phyloP scores from a whole-genome alignment of 2,113 vertebrate genomes.

The Neodontobutis hainanensis region DNA sequence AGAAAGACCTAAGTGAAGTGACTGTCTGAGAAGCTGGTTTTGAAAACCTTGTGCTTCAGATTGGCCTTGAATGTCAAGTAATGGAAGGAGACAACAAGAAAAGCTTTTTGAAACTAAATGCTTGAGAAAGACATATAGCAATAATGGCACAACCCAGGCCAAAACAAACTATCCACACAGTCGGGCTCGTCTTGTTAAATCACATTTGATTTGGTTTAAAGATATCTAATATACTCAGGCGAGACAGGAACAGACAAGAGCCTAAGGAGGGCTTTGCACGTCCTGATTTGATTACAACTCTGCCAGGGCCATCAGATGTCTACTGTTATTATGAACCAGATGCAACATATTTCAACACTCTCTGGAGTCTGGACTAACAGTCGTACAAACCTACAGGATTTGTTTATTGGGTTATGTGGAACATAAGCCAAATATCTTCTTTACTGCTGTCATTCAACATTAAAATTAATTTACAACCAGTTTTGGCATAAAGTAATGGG shows the following conservation, averaged over 20 bases:
- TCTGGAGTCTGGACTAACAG: background rate
- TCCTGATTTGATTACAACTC: slow-evolving; percentile 36
- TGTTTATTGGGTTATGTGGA: no score
- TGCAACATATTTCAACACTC: background rate
- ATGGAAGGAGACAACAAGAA: background rate
- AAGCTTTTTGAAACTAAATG: background rate
- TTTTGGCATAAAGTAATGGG: no score
- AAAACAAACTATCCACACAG: slow-evolving; percentile 17
- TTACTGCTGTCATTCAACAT: no score
- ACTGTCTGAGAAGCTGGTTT: background rate
- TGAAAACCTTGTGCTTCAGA: background rate
- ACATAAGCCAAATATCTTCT: no score
- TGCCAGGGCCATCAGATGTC: slow-evolving; percentile 19
- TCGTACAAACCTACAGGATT: no score
- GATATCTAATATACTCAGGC: slow-evolving; percentile 22
- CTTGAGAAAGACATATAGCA: background rate
- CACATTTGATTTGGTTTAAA: slow-evolving; percentile 22
- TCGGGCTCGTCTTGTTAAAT: slow-evolving; percentile 37
- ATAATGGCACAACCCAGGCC: background rate
- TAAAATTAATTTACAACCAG: no score
- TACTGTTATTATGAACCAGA: slow-evolving; percentile 13
- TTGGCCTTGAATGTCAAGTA: background rate
- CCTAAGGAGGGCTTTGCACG: slow-evolving; percentile 23
- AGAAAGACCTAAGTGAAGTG: background rate
- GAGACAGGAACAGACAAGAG: slow-evolving; percentile 30